Evolutionary conservation across 2,888 invertebrate species (phyloP).

Genomic region (Biston betularia): DNA sequence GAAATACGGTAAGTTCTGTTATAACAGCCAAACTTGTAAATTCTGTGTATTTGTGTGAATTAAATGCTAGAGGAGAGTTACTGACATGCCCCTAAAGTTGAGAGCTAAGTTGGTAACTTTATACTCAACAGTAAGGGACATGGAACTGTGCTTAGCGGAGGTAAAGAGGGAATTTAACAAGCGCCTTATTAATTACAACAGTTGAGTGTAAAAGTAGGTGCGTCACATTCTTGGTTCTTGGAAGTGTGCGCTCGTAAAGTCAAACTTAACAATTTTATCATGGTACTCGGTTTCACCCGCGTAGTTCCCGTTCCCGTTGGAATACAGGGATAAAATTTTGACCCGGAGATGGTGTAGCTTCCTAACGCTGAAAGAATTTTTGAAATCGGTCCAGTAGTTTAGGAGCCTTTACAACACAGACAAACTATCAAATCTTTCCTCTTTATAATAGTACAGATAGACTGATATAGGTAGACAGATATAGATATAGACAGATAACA

Average conservation of each 20-base stretch:
- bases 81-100: conserved; percentile 50
- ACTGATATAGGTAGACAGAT: too few relatives aligned
- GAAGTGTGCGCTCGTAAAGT: conserved; percentile 24
- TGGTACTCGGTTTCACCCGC: too few relatives aligned
- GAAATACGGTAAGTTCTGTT: conserved; percentile 33
- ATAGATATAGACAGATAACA: too few relatives aligned
- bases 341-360: too few relatives aligned
- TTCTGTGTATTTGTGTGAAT: conserved; percentile 42
- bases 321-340: too few relatives aligned
- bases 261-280: background rate
- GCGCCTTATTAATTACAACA: conserved; percentile 44
- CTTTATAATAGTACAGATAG: too few relatives aligned
- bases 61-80: conserved; percentile 47
- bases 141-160: conserved; percentile 49
- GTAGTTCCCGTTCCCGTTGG: too few relatives aligned
- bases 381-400: too few relatives aligned
- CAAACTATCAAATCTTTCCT: too few relatives aligned
- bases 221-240: conserved; percentile 21
- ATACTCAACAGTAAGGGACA: conserved; percentile 47
- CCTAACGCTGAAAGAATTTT: too few relatives aligned
- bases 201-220: conserved; percentile 35
- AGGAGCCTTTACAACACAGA: too few relatives aligned
- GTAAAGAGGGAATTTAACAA: conserved; percentile 45
- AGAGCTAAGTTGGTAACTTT: conserved; percentile 50
- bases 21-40: conserved; percentile 33